Evolutionary conservation across 2,113 vertebrate species (phyloP), one percentile per base, ranked within the genome.

Genomic region (Melierax canorus): DNA sequence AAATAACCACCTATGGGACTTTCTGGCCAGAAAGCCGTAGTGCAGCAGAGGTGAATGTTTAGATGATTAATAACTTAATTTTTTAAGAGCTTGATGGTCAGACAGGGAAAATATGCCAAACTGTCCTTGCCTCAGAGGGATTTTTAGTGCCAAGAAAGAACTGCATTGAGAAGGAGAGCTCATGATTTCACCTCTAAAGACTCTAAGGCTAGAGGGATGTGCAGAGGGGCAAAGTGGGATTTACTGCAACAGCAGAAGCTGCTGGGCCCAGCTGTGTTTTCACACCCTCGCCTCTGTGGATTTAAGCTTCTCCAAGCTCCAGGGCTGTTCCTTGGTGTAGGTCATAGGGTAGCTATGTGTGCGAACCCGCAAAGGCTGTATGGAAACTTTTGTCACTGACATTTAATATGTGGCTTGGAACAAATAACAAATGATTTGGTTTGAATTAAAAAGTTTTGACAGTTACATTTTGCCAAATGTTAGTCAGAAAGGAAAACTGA

Each of bases 51-150:
- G 46, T 62, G 55, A 96, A 83, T 46, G 88, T 66, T 85, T 38
- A 71, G 38, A 92, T 92, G 90, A 97, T 92, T 90, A 92, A 97
- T 84, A 92, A 82, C 58, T 94, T 96, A 92, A 97, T 95, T 96
- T 97, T 97, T 88, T 96, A 96, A 96, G 90, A 94, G 85, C 43
- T 77, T 96, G 82, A 92, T 59, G 26, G 87, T 71, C 69, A 92
- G 87, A 39, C 30, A 22, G 51, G 43, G 73, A 87, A 92, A 96
- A 86, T 91, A 75, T 3, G 50, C 82, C 60, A 73, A 85, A 86
- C 58, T 43, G 12, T 64, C 91, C 38, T 93, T 74, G 77, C 48
- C 48, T 90, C 34, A 15, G 63, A 66, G 43, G 27, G 55, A 18
- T 60, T 93, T 90, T 84, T 64, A 78, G 58, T 68, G 86, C 84